phyloP scores from a whole-genome alignment of 2,113 vertebrate genomes.

The Nesoenas mayeri region DNA sequence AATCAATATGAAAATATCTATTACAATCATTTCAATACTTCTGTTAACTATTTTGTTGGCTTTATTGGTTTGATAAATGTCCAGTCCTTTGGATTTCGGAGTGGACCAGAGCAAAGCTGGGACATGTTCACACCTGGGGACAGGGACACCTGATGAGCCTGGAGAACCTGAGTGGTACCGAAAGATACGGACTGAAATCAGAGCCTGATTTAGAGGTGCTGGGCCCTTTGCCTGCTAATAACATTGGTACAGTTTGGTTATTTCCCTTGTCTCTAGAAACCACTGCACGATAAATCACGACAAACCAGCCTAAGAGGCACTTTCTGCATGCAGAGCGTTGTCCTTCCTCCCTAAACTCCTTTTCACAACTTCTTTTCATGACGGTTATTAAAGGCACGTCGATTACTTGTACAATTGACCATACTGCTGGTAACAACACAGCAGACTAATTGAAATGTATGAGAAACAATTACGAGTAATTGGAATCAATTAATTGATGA shows the following conservation, averaged over 20 bases:
- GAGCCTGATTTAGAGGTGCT: too few relatives aligned
- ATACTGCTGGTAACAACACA: conserved; percentile 38
- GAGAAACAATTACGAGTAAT: conserved; percentile 78
- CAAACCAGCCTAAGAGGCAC: neutral
- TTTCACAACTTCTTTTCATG: neutral
- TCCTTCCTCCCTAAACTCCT: conserved; percentile 4
- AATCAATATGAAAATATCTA: neutral
- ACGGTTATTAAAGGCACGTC: neutral
- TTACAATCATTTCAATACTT: neutral
- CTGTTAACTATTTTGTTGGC: neutral
- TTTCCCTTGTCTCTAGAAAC: neutral
- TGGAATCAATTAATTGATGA: conserved; percentile 79
- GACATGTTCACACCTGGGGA: neutral
- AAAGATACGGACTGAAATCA: neutral
- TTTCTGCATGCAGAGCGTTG: neutral
- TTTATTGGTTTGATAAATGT: neutral
- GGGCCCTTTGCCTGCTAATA: neutral
- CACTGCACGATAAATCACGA: neutral
- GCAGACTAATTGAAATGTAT: conserved; percentile 74
- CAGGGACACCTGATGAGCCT: neutral
- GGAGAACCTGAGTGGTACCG: neutral
- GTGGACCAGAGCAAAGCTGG: neutral
- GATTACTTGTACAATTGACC: conserved; percentile 38
- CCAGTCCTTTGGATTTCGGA: neutral
- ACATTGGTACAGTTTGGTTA: neutral